phyloP scores from a whole-genome alignment of 2,797 vertebrate species.

The Tenualosa thibaudeaui region DNA sequence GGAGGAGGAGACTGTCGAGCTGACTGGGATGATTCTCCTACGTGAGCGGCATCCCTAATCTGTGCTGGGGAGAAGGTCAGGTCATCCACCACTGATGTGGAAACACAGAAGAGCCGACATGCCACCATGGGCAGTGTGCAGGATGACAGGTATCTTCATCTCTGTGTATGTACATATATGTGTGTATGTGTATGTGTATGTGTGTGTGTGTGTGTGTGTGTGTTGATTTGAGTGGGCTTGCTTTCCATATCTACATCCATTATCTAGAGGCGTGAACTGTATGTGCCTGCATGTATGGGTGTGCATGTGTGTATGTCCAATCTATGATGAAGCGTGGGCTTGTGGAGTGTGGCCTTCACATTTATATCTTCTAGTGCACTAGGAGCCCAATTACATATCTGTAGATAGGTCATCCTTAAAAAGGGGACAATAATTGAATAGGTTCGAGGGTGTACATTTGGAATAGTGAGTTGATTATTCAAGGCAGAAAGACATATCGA shows the following conservation, averaged over 20 bases:
- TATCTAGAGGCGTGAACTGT: background rate
- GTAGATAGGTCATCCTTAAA: too few relatives aligned
- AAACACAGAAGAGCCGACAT: background rate
- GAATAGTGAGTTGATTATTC: too few relatives aligned
- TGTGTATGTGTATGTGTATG: background rate
- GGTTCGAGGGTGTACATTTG: too few relatives aligned
- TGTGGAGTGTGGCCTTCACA: background rate
- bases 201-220: background rate
- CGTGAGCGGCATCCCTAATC: background rate
- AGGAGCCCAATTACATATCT: too few relatives aligned
- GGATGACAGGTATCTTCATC: background rate
- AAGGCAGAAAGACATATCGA: too few relatives aligned
- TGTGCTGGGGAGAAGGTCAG: background rate
- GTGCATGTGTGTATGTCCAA: background rate
- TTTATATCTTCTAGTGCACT: background rate
- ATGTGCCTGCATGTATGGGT: background rate
- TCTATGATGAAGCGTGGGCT: background rate
- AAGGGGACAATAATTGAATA: too few relatives aligned
- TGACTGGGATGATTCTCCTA: background rate
- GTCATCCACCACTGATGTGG: background rate
- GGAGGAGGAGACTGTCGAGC: background rate
- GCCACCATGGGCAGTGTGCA: too few relatives aligned
- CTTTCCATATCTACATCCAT: background rate
- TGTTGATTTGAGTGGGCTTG: background rate
- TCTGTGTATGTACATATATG: background rate